Base-by-base conservation (phyloP, 2,888 invertebrate genomes). In the Tetanocera ferruginea region DNA sequence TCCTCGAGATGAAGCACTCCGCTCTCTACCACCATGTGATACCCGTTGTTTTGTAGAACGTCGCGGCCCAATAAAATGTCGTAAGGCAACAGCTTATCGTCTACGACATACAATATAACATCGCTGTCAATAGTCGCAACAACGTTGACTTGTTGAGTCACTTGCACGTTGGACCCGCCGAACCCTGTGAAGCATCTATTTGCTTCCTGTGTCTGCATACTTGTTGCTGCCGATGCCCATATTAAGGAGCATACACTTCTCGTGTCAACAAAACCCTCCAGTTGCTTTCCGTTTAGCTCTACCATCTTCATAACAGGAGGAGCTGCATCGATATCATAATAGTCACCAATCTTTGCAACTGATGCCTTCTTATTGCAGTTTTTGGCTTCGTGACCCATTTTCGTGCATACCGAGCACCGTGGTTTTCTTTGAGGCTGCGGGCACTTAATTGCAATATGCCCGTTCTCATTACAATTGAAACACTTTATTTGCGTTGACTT, bases 401-500 rank as follows among this genome's bases (percentile, higher is more conserved):
- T 57, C 5, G 11, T 23, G 37, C 72, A 73, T 23, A 14, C 9
- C 19, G 1, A 37, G 37, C 57, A 57, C 17, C 76, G 51, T 28
- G 14, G 74, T 73, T 79, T 80, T 2, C 73, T 55, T 57, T 67
- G 69, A 14, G 76, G 69, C 14, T 25, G 49, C 11, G 76, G 57
- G 37, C 76, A 76, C 28, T 69, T 69, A 19, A 52, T 37, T 43
- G 57, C 76, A 28, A 76, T 67, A 55, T 69, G 76, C n/a, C 76
- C 76, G 5, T 43, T 25, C 34, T 80, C 75, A 51, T 76, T 78
- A 64, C 81, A 76, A 60, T 76, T 76, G n/a, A 37, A 75, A n/a
- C 75, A 75, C n/a, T 67, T 76, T 52, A n/a, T 49, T 2, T 78
- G 76, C 6, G 43, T 23, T n/a, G 55, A 43, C 17, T 72, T 60